These are phyloP conservation scores for Labroides dimidiatus DNA, from an alignment of 2,797 vertebrate genomes.

Conservation along the genomic window DNA sequence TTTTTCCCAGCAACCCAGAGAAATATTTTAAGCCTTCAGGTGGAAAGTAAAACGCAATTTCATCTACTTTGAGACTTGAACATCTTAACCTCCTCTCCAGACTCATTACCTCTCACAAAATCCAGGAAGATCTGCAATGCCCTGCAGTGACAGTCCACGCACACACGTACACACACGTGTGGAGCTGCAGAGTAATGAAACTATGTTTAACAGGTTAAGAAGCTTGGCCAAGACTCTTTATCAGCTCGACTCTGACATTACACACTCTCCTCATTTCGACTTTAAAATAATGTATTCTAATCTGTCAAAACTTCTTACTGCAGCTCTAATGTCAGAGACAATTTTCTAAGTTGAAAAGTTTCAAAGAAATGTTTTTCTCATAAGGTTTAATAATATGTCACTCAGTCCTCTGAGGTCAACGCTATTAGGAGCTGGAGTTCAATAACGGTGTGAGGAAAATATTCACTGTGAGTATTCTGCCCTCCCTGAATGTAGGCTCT, in stretches of 20 bases:
- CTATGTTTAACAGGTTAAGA: conserved; percentile 51
- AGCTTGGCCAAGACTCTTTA: conserved; percentile 58
- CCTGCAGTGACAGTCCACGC: conserved; percentile 26
- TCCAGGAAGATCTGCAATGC: conserved; percentile 33
- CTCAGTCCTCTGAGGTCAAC: neutral
- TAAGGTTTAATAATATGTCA: conserved; percentile 4
- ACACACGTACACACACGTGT: conserved; percentile 17
- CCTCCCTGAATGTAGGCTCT: too few relatives aligned
- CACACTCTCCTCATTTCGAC: conserved; percentile 56
- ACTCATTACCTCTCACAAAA: conserved; percentile 42
- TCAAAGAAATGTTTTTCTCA: conserved; percentile 10
- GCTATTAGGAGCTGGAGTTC: neutral
- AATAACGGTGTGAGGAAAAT: neutral
- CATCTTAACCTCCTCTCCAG: conserved; percentile 25
- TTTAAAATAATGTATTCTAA: conserved; percentile 60
- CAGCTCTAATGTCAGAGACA: conserved; percentile 38
- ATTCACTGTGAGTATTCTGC: neutral
- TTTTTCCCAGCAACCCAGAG: neutral
- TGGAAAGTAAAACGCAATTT: conserved; percentile 17
- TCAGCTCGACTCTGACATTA: conserved; percentile 63
- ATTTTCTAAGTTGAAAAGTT: conserved; percentile 51
- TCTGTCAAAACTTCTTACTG: conserved; percentile 52
- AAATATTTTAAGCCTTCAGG: conserved; percentile 13
- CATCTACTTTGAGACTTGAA: conserved; percentile 27
- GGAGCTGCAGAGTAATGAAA: conserved; percentile 50